phyloP scores from a whole-genome alignment of 37 sponge, comb jelly and placozoan genomes.

The Halichondria panicea region DNA sequence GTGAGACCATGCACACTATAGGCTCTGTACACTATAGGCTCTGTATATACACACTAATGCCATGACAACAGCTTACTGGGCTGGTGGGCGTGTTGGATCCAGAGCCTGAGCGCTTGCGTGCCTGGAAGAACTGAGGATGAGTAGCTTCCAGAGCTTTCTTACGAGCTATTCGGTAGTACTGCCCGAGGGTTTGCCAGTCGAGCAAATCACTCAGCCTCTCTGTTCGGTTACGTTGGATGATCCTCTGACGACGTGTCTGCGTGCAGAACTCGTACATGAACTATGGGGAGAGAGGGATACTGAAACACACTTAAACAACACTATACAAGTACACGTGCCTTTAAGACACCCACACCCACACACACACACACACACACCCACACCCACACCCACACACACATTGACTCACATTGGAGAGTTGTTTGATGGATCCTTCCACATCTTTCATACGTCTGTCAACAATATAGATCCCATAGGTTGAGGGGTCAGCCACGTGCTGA shows the following conservation, averaged over 20 bases:
- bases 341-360: neutral
- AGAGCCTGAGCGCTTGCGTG: constrained; percentile 16
- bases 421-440: constrained; percentile 85
- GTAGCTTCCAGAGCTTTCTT: constrained; percentile 68
- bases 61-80: constrained; percentile 9
- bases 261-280: constrained; percentile 86
- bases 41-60: neutral
- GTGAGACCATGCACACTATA: too few species aligned
- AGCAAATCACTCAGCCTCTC: constrained; percentile 96
- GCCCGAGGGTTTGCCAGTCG: constrained; percentile 90
- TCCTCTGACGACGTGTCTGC: constrained; percentile 86
- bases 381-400: too few species aligned
- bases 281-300: constrained; percentile 22
- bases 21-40: neutral
- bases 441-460: constrained; percentile 86
- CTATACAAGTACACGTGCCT: neutral
- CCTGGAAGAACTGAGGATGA: constrained; percentile 51
- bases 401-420: constrained; percentile 76
- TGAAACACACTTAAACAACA: neutral
- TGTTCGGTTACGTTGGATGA: constrained; percentile 96
- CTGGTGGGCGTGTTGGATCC: constrained; percentile 17
- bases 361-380: neutral
- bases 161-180: constrained; percentile 82
- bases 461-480: constrained; percentile 97
- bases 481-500: constrained; percentile 89